Base-by-base conservation (phyloP, 2,888 invertebrate species). In the Euclidia mi region DNA sequence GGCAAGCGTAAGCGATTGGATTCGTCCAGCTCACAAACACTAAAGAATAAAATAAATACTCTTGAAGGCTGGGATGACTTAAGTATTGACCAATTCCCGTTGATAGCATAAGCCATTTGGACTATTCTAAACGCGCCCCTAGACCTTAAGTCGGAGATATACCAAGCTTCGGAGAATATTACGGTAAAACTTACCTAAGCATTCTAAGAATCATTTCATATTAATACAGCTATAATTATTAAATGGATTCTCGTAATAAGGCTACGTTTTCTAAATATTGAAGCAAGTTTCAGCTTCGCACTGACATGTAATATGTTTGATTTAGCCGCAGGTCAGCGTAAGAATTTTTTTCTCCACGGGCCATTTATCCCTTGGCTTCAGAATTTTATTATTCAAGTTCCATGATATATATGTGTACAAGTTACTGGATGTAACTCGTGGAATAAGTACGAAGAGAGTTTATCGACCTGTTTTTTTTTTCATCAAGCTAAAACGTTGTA, bases 401-500 rank as follows among this genome's bases (percentile, higher is more conserved):
- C 40, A 29, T 43, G 41, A 55, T 59, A 51, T 42, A 56, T 42
- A 60, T 9, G 20, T 32, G 25, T 14, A 10, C 31, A 69, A 69
- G 50, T 68, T 61, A 61, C 29, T 57, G 53, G 46, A 57, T 58
- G 48, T n/a, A 58, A 58, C 50, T 50, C 46, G 53, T n/a, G n/a
- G n/a, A 28, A 35, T 61, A 53, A 56, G 31, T 40, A 52, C 51
- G 47, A 35, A 18, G 10, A 56, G 53, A 65, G 58, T 51, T 28
- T 49, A 62, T 59, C 49, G 51, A 61, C 53, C 48, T 41, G n/a
- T 34, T 49, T 55, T 65, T 69, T n/a, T 70, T 73, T 76, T 76
- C 73, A 76, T 76, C 60, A 66, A 56, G 53, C 65, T 74, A 72
- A 78, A 76, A 73, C 67, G 59, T 47, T 57, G 60, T 52, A 71